phyloP scores from a whole-genome alignment of 2,797 vertebrate genomes.

The Cyprinella venusta region DNA sequence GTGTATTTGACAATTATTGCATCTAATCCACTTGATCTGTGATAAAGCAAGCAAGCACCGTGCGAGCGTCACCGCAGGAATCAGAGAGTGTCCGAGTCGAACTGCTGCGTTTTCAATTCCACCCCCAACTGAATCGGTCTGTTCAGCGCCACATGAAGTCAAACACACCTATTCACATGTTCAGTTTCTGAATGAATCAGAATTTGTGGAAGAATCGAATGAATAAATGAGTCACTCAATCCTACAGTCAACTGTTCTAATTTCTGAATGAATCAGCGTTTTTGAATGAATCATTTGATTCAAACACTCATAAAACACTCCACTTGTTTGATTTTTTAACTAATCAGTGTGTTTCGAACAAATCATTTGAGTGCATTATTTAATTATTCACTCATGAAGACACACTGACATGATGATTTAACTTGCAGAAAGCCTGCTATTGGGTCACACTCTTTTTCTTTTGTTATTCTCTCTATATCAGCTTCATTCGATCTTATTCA shows the following conservation, averaged over 20 bases:
- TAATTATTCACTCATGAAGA: background rate
- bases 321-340: background rate
- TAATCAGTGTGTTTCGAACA: background rate
- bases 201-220: background rate
- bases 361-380: background rate
- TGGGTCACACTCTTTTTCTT: background rate
- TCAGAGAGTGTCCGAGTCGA: too few relatives aligned
- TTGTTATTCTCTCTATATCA: background rate
- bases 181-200: background rate
- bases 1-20: too few relatives aligned
- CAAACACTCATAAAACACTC: too few relatives aligned
- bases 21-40: too few relatives aligned
- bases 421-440: too few relatives aligned
- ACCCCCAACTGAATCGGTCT: too few relatives aligned
- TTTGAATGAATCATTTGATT: background rate
- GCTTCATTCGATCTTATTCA: background rate
- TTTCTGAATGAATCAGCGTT: background rate
- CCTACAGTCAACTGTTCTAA: background rate
- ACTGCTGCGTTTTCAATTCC: too few relatives aligned
- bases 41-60: too few relatives aligned
- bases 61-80: too few relatives aligned
- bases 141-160: too few relatives aligned
- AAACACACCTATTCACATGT: background rate
- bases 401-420: too few relatives aligned
- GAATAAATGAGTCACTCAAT: background rate